A percentile compares a stretch with the other conserved stretches of the same genome.
Conservation (phyloP, 2,797 vertebrate species). For the Sebastes vulpes region DNA sequence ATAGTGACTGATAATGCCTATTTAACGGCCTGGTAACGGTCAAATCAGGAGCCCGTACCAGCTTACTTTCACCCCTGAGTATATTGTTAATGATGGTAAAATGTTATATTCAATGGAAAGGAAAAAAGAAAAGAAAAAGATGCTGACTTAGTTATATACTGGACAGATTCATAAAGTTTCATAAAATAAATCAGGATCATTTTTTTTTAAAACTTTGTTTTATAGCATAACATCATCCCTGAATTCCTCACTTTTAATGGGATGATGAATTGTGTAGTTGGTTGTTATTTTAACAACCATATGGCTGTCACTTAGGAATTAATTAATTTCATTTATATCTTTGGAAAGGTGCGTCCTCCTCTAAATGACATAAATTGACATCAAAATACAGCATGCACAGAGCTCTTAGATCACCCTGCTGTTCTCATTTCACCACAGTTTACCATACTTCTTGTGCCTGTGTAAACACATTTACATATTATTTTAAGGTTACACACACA, state of each 20-base stretch:
- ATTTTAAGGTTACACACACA: slow-evolving; percentile 19
- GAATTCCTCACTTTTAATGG: slow-evolving; percentile 56
- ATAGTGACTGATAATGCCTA: too few relatives aligned
- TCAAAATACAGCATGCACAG: slow-evolving; percentile 2
- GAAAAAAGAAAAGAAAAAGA: background rate
- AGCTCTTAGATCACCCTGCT: slow-evolving; percentile 24
- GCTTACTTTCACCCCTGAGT: background rate
- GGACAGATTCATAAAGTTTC: background rate
- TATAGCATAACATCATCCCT: slow-evolving; percentile 47
- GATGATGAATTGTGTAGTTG: slow-evolving; percentile 64
- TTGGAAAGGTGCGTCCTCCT: slow-evolving; percentile 35
- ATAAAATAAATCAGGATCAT: background rate
- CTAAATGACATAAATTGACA: slow-evolving; percentile 33
- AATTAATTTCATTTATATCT: slow-evolving; percentile 62
- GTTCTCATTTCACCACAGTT: slow-evolving; percentile 9
- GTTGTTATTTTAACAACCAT: slow-evolving; percentile 69
- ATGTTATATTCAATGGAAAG: background rate
- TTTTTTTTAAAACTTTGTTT: slow-evolving; percentile 6
- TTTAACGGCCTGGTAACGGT: too few relatives aligned
- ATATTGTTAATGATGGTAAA: background rate
- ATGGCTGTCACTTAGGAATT: slow-evolving; percentile 67
- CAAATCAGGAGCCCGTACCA: too few relatives aligned
- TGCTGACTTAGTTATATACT: background rate
- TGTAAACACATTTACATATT: slow-evolving; percentile 31
- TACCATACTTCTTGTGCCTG: slow-evolving; percentile 10